Base-by-base conservation (phyloP, 2,888 invertebrate species). In the Antheraea assamensis region DNA sequence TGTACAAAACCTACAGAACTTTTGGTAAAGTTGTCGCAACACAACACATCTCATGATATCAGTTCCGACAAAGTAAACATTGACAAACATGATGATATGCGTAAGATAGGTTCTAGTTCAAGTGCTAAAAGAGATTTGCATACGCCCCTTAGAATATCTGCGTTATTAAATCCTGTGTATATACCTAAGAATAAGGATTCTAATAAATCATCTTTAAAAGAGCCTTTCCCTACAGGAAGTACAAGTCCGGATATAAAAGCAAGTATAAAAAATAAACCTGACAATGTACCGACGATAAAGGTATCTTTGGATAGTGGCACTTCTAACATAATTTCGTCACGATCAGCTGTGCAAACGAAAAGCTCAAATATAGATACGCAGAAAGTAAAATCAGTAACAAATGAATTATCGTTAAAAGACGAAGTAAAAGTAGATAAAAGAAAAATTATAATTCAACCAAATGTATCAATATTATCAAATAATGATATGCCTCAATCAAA, bases 111-210 rank as follows among this genome's bases (percentile, higher is more conserved):
- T 70, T 73, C 66, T 31, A 73, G 72, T 35, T 71, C 21, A 31
- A 76, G 73, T 64, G 78, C 75, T 76, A 82, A 77, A 66, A 79
- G 75, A 74, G 75, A 79, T 75, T 78, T 87, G 68, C 82, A 89
- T 74, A 89, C 84, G 5, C 92, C 93, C 13, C 79, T 93, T 77
- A 92, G 86, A 83, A 90, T 93, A 82, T 93, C 93, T 17, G 89
- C 92, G 2, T 80, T 93, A 68, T 80, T 93, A 72, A 90, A 90
- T 80, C 90, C 90, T 70, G 84, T 87, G 74, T 88, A 88, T 76
- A 73, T 88, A 76, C 87, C 89, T 52, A 86, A 84, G 77, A 73
- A 35, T 35, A 55, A 24, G 27, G 55, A 52, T 30, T 55, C 21
- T 19, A 70, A 52, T 42, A 55, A 24, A 24, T 13, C 4, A 27